phyloP scores from a whole-genome alignment of 23 tunicate genomes.

The Styela clava region DNA sequence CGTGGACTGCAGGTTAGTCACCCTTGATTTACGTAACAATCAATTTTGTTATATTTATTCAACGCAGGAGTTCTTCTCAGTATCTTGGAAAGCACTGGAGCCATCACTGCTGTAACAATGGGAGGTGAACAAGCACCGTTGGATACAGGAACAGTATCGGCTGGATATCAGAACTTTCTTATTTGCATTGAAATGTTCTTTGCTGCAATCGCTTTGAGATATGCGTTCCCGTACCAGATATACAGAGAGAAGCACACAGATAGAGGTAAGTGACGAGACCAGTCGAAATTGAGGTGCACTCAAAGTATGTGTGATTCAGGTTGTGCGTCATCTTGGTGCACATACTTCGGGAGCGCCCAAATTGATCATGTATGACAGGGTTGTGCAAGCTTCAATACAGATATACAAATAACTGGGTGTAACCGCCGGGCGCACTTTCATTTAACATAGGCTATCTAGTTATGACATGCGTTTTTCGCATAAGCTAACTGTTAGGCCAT shows the following conservation, averaged over 20 bases:
- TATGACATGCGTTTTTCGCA: too few relatives aligned
- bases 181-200: slow-evolving; percentile 96
- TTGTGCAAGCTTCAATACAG: background rate
- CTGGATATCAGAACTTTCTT: slow-evolving; percentile 96
- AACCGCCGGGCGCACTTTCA: too few relatives aligned
- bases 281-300: too few relatives aligned
- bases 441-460: too few relatives aligned
- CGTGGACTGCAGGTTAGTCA: too few relatives aligned
- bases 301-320: background rate
- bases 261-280: slow-evolving; percentile 41
- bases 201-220: slow-evolving; percentile 85
- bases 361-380: background rate
- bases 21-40: too few relatives aligned
- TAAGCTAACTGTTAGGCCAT: too few relatives aligned
- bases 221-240: slow-evolving; percentile 88
- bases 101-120: slow-evolving; percentile 72
- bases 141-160: slow-evolving; percentile 78
- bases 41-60: too few relatives aligned
- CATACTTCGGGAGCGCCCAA: too few relatives aligned
- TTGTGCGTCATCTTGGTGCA: too few relatives aligned
- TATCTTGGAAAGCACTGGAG: slow-evolving; percentile 73
- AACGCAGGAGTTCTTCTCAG: slow-evolving; percentile 74
- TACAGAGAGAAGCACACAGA: slow-evolving; percentile 82
- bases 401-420: too few relatives aligned
- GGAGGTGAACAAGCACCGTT: slow-evolving; percentile 52